Evolutionary conservation across 2,888 invertebrate genomes (phyloP).

Genomic region (Ophonus ardosiacus): DNA sequence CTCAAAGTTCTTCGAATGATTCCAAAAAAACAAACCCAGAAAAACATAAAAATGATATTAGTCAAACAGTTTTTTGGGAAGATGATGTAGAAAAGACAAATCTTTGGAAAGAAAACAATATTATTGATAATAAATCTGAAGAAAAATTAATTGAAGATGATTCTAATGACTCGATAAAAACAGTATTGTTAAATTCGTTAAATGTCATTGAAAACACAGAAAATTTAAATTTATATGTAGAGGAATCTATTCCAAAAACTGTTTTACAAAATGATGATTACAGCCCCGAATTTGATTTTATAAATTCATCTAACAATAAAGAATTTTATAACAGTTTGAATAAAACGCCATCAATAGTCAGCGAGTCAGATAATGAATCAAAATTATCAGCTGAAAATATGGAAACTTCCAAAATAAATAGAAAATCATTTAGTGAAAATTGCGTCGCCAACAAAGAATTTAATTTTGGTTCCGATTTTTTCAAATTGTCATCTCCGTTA

Average conservation of each 20-base stretch:
- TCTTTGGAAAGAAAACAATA: not conserved
- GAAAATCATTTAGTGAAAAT: constrained; percentile 48
- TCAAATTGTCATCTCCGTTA: constrained; percentile 24
- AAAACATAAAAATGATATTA: not conserved
- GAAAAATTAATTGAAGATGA: not conserved
- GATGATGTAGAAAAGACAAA: not conserved
- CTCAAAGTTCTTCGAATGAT: constrained; percentile 63
- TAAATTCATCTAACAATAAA: constrained; percentile 34
- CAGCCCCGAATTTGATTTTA: constrained; percentile 16
- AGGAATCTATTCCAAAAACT: not conserved
- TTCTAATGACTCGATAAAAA: constrained; percentile 16
- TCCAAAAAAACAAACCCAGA: not conserved
- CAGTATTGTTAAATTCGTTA: not conserved
- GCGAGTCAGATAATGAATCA: constrained; percentile 19
- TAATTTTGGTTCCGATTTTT: constrained; percentile 23
- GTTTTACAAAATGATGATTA: not conserved
- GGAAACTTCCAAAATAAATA: not conserved
- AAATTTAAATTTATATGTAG: not conserved
- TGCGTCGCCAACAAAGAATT: constrained; percentile 13
- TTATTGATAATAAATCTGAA: not conserved
- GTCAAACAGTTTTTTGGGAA: not conserved
- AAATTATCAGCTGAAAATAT: not conserved
- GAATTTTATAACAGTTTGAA: constrained; percentile 26
- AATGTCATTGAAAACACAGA: not conserved
- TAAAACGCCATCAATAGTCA: constrained; percentile 16